Percentiles rank a stretch among this genome's conserved stretches.
These are phyloP conservation scores for Eretmocerus hayati DNA, from an alignment of 2,888 invertebrate species.

Conservation along the genomic window DNA sequence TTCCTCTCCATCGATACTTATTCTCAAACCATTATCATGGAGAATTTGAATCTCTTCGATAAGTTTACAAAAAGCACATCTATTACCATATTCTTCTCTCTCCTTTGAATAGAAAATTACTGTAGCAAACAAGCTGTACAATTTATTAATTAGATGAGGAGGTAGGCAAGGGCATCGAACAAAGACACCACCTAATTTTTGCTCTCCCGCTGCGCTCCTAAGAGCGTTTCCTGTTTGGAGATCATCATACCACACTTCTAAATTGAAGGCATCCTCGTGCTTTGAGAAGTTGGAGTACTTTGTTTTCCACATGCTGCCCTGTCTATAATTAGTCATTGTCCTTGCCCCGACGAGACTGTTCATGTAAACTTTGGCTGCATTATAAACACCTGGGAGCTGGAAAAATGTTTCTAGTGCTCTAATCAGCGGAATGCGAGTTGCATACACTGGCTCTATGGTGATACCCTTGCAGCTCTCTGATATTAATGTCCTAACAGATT, in stretches of 20 bases:
- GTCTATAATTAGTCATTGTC: neutral
- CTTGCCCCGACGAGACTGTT: neutral
- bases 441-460: neutral
- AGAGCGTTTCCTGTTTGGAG: conserved; percentile 12
- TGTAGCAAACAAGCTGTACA: conserved; percentile 10
- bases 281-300: neutral
- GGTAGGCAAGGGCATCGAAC: conserved; percentile 11
- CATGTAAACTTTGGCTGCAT: neutral
- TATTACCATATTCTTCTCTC: conserved; percentile 9
- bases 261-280: neutral
- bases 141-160: conserved; percentile 4
- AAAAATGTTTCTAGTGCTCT: neutral
- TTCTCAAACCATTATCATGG: neutral
- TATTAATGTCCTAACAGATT: neutral
- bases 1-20: conserved; percentile 1
- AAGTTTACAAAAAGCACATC: conserved; percentile 1
- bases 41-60: conserved; percentile 12
- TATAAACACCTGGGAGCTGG: neutral
- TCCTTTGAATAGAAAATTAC: conserved; percentile 9
- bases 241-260: conserved; percentile 12
- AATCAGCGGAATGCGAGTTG: neutral
- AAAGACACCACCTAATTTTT: conserved; percentile 14
- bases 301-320: neutral
- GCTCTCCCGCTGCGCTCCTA: conserved; percentile 10
- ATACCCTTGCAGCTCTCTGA: neutral